These are phyloP conservation scores for Poecile atricapillus DNA, from an alignment of 2,113 vertebrate species.

Conservation along the genomic window DNA sequence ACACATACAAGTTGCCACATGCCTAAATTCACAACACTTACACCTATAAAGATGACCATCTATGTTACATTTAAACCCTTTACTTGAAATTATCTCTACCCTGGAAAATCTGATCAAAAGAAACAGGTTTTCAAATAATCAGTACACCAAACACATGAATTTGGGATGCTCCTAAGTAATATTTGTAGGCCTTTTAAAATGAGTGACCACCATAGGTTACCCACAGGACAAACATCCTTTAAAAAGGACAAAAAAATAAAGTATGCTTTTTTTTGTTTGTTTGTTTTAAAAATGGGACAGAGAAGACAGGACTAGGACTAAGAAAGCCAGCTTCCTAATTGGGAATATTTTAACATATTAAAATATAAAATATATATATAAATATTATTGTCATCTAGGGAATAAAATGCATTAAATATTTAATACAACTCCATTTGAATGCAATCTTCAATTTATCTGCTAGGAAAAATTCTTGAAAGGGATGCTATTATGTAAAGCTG, in stretches of 20 bases:
- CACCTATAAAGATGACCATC: not conserved
- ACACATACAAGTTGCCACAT: not conserved
- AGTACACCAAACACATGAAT: not conserved
- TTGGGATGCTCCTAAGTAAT: not conserved
- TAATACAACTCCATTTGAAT: not conserved
- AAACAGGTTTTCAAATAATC: not conserved
- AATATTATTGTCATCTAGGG: not conserved
- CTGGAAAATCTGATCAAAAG: not conserved
- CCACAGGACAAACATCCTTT: not conserved
- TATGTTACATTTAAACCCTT: not conserved
- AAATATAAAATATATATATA: too few species aligned
- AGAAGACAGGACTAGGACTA: not conserved
- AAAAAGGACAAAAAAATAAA: not conserved
- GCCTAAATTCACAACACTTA: not conserved
- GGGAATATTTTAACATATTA: not conserved
- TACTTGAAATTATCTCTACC: not conserved
- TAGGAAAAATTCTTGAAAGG: not conserved
- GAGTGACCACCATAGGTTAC: not conserved
- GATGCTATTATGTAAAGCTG: not conserved
- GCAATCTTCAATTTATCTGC: not conserved
- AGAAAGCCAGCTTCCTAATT: not conserved
- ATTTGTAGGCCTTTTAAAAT: not conserved
- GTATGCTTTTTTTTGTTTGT: not conserved
- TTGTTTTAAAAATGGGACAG: not conserved
- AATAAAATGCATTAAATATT: not conserved